phyloP scores from a whole-genome alignment of 2,113 vertebrate genomes.

The Eleginops maclovinus region DNA sequence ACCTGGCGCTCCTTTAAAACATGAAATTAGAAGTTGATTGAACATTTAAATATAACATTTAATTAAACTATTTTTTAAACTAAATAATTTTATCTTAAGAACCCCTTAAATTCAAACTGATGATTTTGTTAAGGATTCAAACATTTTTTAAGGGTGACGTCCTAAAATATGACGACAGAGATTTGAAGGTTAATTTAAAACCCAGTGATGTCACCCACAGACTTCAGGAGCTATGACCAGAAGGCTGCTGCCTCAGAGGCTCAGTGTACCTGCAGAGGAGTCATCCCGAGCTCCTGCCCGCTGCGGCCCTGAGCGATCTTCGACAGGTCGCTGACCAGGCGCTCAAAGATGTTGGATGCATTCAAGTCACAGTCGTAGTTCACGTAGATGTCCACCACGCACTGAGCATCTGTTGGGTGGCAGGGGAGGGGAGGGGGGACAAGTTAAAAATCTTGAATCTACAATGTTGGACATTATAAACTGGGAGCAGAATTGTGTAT shows the following conservation, averaged over 20 bases:
- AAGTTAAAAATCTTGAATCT: background rate
- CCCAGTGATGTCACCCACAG: too few relatives aligned
- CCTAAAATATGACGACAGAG: too few relatives aligned
- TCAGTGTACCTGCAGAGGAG: slow-evolving; percentile 89
- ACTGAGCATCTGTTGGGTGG: slow-evolving; percentile 91
- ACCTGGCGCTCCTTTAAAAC: too few relatives aligned
- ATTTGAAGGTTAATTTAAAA: too few relatives aligned
- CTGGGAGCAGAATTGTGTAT: background rate
- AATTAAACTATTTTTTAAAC: too few relatives aligned
- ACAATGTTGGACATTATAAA: background rate
- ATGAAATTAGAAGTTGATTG: too few relatives aligned
- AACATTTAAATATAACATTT: too few relatives aligned
- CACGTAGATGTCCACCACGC: slow-evolving; percentile 98
- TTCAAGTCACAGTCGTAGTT: slow-evolving; percentile 99
- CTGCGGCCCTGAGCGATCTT: slow-evolving; percentile 98
- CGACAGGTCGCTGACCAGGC: slow-evolving; percentile 96
- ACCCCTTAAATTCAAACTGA: too few relatives aligned
- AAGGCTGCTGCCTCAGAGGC: background rate
- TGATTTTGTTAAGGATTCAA: too few relatives aligned
- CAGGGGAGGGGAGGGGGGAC: background rate
- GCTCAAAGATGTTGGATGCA: slow-evolving; percentile 98
- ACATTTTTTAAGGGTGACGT: too few relatives aligned
- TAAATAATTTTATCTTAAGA: too few relatives aligned
- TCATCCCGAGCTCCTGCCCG: slow-evolving; percentile 97
- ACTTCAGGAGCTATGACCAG: background rate